Evolutionary conservation across 1,140 invertebrate species (phyloP).

Genomic region (Solen grandis): DNA sequence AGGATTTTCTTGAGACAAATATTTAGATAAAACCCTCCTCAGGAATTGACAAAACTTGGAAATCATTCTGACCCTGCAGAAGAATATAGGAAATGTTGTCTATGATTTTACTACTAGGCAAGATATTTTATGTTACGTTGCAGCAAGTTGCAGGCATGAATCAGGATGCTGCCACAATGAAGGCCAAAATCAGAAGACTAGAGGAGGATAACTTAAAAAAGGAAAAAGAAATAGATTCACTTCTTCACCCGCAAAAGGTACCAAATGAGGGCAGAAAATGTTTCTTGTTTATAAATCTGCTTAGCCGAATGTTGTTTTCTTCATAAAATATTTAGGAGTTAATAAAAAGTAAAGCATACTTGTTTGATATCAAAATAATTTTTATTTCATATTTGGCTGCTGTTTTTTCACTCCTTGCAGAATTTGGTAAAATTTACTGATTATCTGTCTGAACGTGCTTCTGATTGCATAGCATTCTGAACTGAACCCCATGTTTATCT

Average conservation of each 20-base stretch:
- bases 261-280: no score
- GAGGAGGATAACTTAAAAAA: conserved; percentile 80
- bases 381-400: conserved; percentile 18
- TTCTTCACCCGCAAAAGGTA: conserved; percentile 79
- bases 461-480: no score
- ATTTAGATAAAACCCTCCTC: no score
- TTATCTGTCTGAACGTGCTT: no score
- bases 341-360: background rate
- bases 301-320: background rate
- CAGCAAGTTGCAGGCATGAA: conserved; percentile 74
- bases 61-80: no score
- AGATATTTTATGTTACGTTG: background rate
- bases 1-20: no score
- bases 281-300: background rate
- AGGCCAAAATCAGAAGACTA: conserved; percentile 74
- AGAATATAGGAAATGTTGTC: no score
- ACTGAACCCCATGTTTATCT: no score
- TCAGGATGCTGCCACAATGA: conserved; percentile 74
- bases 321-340: no score
- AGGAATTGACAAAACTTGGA: no score
- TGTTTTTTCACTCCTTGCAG: background rate
- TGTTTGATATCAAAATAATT: background rate
- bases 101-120: no score
- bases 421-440: no score
- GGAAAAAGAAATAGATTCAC: conserved; percentile 79